Conservation (phyloP, 2,888 invertebrate genomes). For the Mimas tiliae region DNA sequence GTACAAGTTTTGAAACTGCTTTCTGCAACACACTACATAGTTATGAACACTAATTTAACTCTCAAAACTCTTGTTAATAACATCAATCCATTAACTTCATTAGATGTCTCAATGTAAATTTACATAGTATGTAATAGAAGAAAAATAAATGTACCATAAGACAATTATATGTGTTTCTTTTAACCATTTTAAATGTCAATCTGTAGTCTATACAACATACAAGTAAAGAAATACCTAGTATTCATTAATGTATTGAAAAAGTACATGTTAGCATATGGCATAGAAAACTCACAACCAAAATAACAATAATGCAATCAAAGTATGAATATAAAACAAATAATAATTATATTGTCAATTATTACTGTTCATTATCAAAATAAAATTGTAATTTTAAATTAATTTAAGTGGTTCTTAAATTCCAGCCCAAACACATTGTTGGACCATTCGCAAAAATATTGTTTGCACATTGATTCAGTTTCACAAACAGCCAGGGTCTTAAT, state of each 20-base stretch:
- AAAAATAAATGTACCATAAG: no score
- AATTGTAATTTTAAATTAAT: neutral
- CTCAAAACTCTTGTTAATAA: no score
- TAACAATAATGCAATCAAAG: neutral
- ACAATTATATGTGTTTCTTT: no score
- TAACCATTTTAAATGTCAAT: no score
- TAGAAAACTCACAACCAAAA: neutral
- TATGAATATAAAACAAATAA: neutral
- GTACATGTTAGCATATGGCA: neutral
- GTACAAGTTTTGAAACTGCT: no score
- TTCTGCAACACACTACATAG: no score
- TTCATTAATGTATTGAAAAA: neutral
- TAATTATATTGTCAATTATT: neutral
- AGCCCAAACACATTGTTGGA: slow-evolving; percentile 14
- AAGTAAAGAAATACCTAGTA: no score
- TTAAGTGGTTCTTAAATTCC: neutral
- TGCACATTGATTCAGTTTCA: neutral
- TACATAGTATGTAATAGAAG: no score
- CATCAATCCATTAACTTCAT: no score
- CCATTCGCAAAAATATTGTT: slow-evolving; percentile 21
- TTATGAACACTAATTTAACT: no score
- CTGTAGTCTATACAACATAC: no score
- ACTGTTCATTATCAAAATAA: neutral
- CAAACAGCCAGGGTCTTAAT: slow-evolving; percentile 19
- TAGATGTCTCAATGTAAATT: no score